Base-by-base conservation (phyloP, 92 coral and sea anemone genomes). In the Micromussa lordhowensis region DNA sequence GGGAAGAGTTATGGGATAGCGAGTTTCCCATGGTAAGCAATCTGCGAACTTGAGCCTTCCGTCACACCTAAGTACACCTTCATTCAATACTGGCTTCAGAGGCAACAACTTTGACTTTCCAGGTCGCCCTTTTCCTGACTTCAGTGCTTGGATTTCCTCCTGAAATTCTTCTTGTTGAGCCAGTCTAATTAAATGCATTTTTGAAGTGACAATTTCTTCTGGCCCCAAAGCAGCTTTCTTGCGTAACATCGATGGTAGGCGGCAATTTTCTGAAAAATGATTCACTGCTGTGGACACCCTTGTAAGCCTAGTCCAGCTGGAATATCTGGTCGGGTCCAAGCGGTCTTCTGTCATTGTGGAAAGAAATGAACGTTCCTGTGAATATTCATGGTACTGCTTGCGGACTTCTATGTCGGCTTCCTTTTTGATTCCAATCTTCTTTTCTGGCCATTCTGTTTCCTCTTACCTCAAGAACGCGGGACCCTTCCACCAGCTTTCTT, bases 1-100 rank as follows among this genome's bases (percentile, higher is more conserved):
- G 64, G 85, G 87, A 74, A 75, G 78, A 61, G 83, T 89, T 64
- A 89, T 83, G 57, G 92, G 92, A 54, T n/a, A n/a, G n/a, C n/a
- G n/a, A n/a, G n/a, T n/a, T n/a, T n/a, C n/a, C n/a, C n/a, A n/a
- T n/a, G n/a, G 77, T 21, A 29, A 77, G 36, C 4, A 69, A 63
- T 68, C 59, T 85, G 90, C 93, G 58, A 44, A 77, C 2, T 68
- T 61, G 49, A 90, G 85, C 63, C 90, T 86, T n/a, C 93, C 81
- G 36, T 80, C 89, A 74, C 81, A 78, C 59, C 90, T 85, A 19
- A 90, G 82, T 31, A 84, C 21, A 13, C 87, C 91, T 22, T 64
- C 72, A 32, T 89, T 84, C 53, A 76, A 13, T 63, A 48, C 22
- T 76, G 88, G 92, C 49, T 24, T 72, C 24, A 89, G 77, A 55